A percentile compares a stretch with the other conserved stretches of the same genome.
Evolutionary conservation across 2,797 vertebrate species (phyloP).

Genomic region (Danio tinwini): DNA sequence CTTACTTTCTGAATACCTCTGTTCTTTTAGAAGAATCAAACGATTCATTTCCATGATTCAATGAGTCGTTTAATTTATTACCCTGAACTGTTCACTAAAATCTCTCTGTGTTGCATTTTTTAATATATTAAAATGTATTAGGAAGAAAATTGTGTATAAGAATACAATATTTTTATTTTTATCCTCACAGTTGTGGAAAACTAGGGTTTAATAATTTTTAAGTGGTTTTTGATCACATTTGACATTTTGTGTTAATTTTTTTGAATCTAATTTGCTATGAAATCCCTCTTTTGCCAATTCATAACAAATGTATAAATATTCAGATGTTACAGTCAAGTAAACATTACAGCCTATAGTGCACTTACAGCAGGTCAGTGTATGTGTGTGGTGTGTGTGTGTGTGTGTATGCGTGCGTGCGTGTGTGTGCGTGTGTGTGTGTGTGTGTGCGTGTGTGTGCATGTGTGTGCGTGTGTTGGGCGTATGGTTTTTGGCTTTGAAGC

Average conservation of each 20-base stretch:
- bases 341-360: not conserved
- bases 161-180: not conserved
- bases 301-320: conserved; percentile 16
- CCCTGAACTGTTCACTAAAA: not conserved
- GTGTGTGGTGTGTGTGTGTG: not conserved
- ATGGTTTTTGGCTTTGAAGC: conserved; percentile 32
- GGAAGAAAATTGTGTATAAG: not conserved
- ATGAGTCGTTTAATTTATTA: not conserved
- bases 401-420: not conserved
- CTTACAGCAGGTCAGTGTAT: not conserved
- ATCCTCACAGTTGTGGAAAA: not conserved
- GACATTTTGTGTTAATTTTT: not conserved
- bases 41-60: not conserved
- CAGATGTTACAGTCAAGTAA: not conserved
- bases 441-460: not conserved
- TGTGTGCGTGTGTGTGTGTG: no score
- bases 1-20: not conserved
- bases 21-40: not conserved
- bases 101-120: not conserved
- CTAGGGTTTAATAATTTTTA: not conserved
- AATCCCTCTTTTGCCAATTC: not conserved
- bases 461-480: conserved; percentile 54
- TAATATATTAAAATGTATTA: not conserved
- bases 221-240: not conserved
- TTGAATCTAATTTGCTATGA: not conserved